Evolutionary conservation across 2,113 vertebrate genomes (phyloP).

Genomic region (Emydocephalus ijimae): DNA sequence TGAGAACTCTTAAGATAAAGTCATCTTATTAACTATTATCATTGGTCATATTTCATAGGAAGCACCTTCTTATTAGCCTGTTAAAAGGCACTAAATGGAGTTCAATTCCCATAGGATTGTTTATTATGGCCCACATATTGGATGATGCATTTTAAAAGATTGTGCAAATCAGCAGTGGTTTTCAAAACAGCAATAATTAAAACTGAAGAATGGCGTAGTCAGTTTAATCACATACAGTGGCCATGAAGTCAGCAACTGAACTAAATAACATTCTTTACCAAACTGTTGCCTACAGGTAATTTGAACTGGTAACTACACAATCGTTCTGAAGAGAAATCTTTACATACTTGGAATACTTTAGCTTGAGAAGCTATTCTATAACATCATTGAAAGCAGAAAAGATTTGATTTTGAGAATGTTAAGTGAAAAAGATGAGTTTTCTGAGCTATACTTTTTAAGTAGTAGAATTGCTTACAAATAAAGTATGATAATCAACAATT

Average conservation of each 20-base stretch:
- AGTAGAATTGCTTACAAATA: neutral
- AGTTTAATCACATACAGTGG: neutral
- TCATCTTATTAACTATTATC: conserved; percentile 11
- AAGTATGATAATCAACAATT: neutral
- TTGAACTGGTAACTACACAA: neutral
- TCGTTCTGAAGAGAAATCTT: neutral
- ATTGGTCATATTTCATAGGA: conserved; percentile 8
- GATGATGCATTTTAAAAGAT: neutral
- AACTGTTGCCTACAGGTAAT: neutral
- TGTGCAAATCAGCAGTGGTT: neutral
- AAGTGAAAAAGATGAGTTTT: too few relatives aligned
- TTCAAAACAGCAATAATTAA: neutral
- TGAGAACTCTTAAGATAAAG: neutral
- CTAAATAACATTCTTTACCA: neutral
- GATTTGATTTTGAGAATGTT: neutral
- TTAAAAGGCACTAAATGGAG: neutral
- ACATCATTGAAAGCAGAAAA: neutral
- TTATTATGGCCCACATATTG: neutral
- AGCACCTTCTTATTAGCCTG: neutral
- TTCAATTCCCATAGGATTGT: neutral
- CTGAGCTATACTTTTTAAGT: neutral
- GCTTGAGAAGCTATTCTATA: neutral
- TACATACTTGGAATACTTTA: neutral
- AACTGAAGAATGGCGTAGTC: neutral
- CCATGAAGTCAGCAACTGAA: neutral